Conservation (phyloP, 2,888 invertebrate genomes). For the Protula sp. region DNA sequence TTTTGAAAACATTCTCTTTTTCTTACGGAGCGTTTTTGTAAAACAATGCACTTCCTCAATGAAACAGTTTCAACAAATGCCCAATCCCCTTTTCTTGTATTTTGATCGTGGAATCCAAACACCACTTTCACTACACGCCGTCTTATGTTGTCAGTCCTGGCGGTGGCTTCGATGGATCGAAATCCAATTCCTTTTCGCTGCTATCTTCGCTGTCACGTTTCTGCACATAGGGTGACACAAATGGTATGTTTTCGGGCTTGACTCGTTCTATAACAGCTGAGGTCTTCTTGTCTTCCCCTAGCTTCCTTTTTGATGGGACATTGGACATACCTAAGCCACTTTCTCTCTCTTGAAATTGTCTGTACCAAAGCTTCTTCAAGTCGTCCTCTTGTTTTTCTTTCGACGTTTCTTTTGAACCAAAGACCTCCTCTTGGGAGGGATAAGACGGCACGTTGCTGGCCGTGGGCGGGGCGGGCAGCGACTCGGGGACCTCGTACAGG, state of each 20-base stretch:
- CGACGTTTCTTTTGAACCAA: neutral
- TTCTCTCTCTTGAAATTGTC: neutral
- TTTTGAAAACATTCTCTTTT: no score
- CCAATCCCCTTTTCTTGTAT: no score
- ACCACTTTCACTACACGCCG: no score
- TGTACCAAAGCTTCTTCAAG: neutral
- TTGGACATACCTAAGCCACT: neutral
- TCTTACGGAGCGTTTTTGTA: no score
- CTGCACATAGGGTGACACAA: neutral
- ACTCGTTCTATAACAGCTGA: neutral
- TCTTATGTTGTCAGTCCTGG: no score
- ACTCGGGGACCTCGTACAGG: slow-evolving; percentile 12
- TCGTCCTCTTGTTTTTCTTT: neutral
- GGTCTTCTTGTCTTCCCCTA: no score
- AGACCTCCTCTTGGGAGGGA: neutral
- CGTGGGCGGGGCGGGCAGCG: neutral
- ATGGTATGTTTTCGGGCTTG: neutral
- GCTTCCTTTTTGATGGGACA: neutral
- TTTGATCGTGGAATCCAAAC: no score
- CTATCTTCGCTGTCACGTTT: neutral
- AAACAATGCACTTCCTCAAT: no score
- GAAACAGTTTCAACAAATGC: no score
- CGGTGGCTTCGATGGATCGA: neutral
- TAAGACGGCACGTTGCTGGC: neutral
- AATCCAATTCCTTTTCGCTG: neutral